Base-by-base conservation (phyloP, 1,140 invertebrate species). In the Pseudomyrmex concolor region DNA sequence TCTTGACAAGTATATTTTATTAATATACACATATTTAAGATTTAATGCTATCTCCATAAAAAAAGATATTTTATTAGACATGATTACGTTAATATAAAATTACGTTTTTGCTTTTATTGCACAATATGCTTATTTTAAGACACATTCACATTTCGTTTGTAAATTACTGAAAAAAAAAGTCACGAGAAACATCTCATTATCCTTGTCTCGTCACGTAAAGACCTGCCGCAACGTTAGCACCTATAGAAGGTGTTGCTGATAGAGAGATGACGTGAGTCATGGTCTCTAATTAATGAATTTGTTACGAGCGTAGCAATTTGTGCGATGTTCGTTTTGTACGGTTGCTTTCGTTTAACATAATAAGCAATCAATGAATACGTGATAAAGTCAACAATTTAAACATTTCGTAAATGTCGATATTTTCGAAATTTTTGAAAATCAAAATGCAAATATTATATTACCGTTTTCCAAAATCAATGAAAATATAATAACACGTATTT, bases 271-370 rank as follows among this genome's bases (percentile, higher is more conserved):
- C 68, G 73, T 86, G 81, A 88, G 85, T 88, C 86, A 88, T 60
- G 73, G 73, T 84, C 85, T 70, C 74, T 87, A 88, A 88, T 88
- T 88, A 87, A 88, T 80, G 82, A 78, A 63, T 76, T 81, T 51
- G 68, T 81, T 74, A 72, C 82, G 71, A 83, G 71, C 84, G 59
- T 51, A 55, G 78, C 68, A 86, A 86, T 86, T 86, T 86, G 84
- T 83, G 68, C 85, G 84, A 45, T 62, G 64, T 71, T 78, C 83
- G 83, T 86, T 34, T 34, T 59, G 66, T 66, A 57, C 73, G 67
- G 34, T 34, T 55, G 43, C 85, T 76, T 86, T 85, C 84, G 55
- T 83, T 83, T 83, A 73, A 43, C 84, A 55, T 60, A 12, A 12
- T 70, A 54, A 67, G 25, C 43, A 25, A 54, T 48, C 34, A n/a